Evolutionary conservation across 2,888 invertebrate species (phyloP), one percentile per base, ranked within the genome.

Genomic region (Patella ulyssiponensis): DNA sequence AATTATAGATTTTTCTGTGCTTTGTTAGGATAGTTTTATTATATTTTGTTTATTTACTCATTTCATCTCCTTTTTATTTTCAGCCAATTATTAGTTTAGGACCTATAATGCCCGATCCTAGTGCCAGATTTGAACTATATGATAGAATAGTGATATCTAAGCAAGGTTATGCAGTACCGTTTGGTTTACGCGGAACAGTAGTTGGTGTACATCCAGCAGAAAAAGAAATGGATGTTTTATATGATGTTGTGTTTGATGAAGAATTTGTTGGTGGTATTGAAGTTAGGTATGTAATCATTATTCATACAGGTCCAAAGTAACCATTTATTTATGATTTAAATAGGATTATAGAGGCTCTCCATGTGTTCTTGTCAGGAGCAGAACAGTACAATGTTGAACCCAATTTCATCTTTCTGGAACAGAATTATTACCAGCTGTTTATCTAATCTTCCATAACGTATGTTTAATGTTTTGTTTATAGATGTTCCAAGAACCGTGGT

Each of bases 81-180:
- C 87, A 92, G 91, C 91, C 92, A 1, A 80, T 88, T 54, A 83
- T 87, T 17, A 85, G 87, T 23, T 88, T 87, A 77, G 86, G 84
- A 7, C 83, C 85, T 9, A 73, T 88, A 70, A 82, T 90, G 15
- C 96, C 97, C 0, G 97, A 97, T 91, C 92, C 94, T 0, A 93
- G 92, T 12, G 94, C 95, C 0, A 93, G 93, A 75, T 95, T 94
- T 92, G 89, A 93, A 80, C 90, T 98, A 80, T 95, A 96, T 87
- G 98, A 99, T 92, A 94, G 98, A 74, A 94, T 99, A 71, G 94
- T 98, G 5, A 95, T 95, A 88, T 94, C 95, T 0, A 93, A 95
- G 53, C 94, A 94, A 54, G 94, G 94, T 75, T 95, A 94, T 88
- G 94, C 95, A 1, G 96, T 96, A 20, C 97, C 97, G 0, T 91